phyloP scores from a whole-genome alignment of 2,888 invertebrate genomes.

The Graphium colonna region DNA sequence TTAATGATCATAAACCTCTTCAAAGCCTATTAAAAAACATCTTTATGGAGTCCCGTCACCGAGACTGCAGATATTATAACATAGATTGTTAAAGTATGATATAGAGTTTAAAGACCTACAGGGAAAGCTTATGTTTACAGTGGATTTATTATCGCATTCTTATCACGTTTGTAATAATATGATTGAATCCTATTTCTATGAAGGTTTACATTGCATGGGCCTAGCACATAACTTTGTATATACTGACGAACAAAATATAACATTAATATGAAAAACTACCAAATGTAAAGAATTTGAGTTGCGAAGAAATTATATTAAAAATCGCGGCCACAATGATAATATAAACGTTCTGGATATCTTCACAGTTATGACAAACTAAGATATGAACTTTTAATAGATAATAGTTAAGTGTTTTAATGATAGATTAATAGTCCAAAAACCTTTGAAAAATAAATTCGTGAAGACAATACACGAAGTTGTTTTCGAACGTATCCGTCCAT shows the following conservation, averaged over 20 bases:
- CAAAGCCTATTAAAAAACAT: conserved; percentile 35
- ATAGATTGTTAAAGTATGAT: conserved; percentile 37
- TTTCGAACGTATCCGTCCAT: no score
- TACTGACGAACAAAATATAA: conserved; percentile 20
- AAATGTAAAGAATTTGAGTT: conserved; percentile 21
- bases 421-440: no score
- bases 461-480: no score
- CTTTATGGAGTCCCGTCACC: conserved; percentile 35
- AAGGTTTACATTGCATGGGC: conserved; percentile 29
- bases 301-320: conserved; percentile 12
- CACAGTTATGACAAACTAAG: no score
- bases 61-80: conserved; percentile 32
- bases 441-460: no score
- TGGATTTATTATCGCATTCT: conserved; percentile 34
- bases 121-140: conserved; percentile 35
- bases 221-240: conserved; percentile 23
- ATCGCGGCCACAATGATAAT: conserved; percentile 24
- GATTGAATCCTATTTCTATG: conserved; percentile 22
- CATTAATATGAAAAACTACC: conserved; percentile 21
- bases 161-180: conserved; percentile 12
- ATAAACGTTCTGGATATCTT: conserved; percentile 18
- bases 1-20: conserved; percentile 42
- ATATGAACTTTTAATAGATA: conserved; percentile 17
- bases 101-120: conserved; percentile 31
- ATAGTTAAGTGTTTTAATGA: conserved; percentile 23